Evolutionary conservation across 2,797 vertebrate species (phyloP).

Genomic region (Sardinella longiceps): DNA sequence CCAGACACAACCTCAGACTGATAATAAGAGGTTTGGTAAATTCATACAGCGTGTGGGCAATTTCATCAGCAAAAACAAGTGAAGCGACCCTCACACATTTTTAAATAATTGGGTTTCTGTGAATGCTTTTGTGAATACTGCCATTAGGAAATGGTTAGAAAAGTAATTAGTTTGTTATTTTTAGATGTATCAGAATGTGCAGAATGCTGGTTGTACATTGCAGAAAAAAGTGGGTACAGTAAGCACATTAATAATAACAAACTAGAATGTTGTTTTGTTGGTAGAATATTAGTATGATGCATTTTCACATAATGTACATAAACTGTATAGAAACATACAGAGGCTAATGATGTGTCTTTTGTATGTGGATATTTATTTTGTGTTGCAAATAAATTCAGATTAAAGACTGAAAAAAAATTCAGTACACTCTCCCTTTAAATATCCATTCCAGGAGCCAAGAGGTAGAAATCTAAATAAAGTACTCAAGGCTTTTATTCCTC

Average conservation of each 20-base stretch:
- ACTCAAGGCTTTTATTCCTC: conserved; percentile 90
- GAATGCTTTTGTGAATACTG: conserved; percentile 4
- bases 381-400: not conserved
- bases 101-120: not conserved
- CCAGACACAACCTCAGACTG: conserved; percentile 50
- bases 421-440: not conserved
- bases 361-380: conserved; percentile 12
- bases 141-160: not conserved
- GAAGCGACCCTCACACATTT: not conserved
- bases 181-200: not conserved
- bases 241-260: conserved; percentile 4
- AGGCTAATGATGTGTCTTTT: not conserved
- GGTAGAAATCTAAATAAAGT: conserved; percentile 83
- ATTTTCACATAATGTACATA: not conserved
- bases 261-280: not conserved
- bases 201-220: not conserved
- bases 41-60: conserved; percentile 72
- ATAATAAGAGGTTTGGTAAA: conserved; percentile 65
- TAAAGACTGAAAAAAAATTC: conserved; percentile 4
- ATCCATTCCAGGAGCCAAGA: too few relatives aligned
- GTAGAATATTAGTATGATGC: not conserved
- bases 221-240: not conserved
- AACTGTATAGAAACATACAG: not conserved
- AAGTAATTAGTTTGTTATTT: not conserved
- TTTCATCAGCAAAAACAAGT: conserved; percentile 68